Percentiles rank a stretch among this genome's conserved stretches.
Evolutionary conservation across 2,113 vertebrate species (phyloP).

Genomic region (Leptodactylus fuscus): DNA sequence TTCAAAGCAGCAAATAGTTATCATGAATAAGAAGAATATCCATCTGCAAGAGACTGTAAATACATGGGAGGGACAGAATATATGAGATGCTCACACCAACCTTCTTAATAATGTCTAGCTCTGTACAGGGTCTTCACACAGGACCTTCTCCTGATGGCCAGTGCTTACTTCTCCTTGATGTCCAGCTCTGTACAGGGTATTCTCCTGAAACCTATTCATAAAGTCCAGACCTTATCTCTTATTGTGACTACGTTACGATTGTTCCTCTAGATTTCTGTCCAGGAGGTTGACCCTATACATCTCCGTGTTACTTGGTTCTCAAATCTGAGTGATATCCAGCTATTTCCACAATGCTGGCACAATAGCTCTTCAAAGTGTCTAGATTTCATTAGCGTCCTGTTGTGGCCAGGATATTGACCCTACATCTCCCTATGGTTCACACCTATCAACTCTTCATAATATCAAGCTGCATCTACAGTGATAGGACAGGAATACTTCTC

Average conservation of each 20-base stretch:
- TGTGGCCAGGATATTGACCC: neutral
- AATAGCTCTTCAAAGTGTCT: neutral
- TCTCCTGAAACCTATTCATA: too few relatives aligned
- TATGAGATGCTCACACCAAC: neutral
- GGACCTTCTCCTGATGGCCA: neutral
- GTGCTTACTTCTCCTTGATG: neutral
- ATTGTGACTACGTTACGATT: neutral
- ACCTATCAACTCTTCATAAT: neutral
- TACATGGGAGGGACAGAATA: neutral
- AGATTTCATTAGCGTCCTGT: too few relatives aligned
- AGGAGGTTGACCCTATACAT: neutral
- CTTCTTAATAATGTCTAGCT: neutral
- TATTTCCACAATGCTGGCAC: neutral
- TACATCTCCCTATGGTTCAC: neutral
- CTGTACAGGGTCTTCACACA: neutral
- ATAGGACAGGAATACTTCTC: neutral
- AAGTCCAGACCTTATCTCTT: neutral
- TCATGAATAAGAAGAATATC: slow-evolving; percentile 44
- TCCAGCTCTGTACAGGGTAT: neutral
- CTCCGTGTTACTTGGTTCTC: neutral
- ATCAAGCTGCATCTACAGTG: neutral
- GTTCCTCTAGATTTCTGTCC: neutral
- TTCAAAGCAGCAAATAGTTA: slow-evolving; percentile 42
- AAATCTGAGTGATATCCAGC: neutral
- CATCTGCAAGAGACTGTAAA: slow-evolving; percentile 8